phyloP scores from a whole-genome alignment of 2,888 invertebrate genomes.

The Hipparchia sbordonii region DNA sequence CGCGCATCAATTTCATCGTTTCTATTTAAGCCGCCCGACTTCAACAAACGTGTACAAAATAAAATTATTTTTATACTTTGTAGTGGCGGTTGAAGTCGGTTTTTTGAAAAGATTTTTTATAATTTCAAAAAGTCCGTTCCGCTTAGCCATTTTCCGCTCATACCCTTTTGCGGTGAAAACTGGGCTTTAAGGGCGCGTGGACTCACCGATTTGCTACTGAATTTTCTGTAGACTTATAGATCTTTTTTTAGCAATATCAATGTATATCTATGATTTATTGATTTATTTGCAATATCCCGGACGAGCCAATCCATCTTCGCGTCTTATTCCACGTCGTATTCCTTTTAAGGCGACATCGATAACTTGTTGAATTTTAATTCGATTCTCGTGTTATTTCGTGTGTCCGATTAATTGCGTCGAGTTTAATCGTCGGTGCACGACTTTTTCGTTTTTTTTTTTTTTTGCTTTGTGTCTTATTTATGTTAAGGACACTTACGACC shows the following conservation, averaged over 20 bases:
- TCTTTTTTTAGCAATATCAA: not conserved
- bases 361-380: slow-evolving; percentile 39
- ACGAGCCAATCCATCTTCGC: slow-evolving; percentile 37
- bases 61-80: too few relatives aligned
- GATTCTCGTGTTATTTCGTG: slow-evolving; percentile 35
- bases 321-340: slow-evolving; percentile 29
- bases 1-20: too few relatives aligned
- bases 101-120: too few relatives aligned
- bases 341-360: slow-evolving; percentile 35
- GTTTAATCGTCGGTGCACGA: slow-evolving; percentile 30
- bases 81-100: too few relatives aligned
- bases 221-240: too few relatives aligned
- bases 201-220: too few relatives aligned
- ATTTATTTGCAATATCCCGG: slow-evolving; percentile 32
- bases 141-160: too few relatives aligned
- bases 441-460: slow-evolving; percentile 32
- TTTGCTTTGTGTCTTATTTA: slow-evolving; percentile 8
- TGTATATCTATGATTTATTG: slow-evolving; percentile 35
- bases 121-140: too few relatives aligned
- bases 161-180: too few relatives aligned
- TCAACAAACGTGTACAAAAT: too few relatives aligned
- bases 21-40: too few relatives aligned
- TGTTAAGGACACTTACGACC: not conserved
- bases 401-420: slow-evolving; percentile 38
- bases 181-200: too few relatives aligned